phyloP scores from a whole-genome alignment of 1,140 invertebrate species.

The Popillia japonica region DNA sequence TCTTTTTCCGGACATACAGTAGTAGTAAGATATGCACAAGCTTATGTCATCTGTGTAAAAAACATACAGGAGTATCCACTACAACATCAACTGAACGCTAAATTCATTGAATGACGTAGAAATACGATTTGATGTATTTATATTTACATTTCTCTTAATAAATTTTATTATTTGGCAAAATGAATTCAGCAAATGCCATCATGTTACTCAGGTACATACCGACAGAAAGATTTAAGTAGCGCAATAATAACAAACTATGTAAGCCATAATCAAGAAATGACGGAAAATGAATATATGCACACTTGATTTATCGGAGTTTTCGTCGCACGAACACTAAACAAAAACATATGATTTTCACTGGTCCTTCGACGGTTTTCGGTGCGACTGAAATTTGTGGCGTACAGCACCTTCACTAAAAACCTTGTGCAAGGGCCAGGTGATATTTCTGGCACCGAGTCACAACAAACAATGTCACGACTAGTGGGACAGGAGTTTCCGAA shows the following conservation, averaged over 20 bases:
- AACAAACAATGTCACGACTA: constrained; percentile 35
- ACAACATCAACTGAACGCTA: too few species aligned
- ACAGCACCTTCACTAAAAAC: constrained; percentile 14
- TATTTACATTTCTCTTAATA: not conserved
- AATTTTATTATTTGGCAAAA: not conserved
- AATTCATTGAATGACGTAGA: too few species aligned
- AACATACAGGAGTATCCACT: too few species aligned
- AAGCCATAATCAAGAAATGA: not conserved
- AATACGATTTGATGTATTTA: not conserved
- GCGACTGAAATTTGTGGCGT: not conserved
- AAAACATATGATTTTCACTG: not conserved
- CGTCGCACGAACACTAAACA: constrained; percentile 15
- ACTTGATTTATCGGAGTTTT: not conserved
- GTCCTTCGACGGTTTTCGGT: not conserved
- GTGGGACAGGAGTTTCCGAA: constrained; percentile 7
- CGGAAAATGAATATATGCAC: not conserved
- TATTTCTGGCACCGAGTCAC: constrained; percentile 23
- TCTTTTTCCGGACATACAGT: too few species aligned
- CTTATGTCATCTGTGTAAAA: too few species aligned
- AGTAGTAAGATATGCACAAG: too few species aligned
- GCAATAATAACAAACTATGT: constrained; percentile 5
- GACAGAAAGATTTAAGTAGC: not conserved
- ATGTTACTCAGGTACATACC: not conserved
- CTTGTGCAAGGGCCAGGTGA: constrained; percentile 22
- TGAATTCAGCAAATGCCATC: not conserved